These are phyloP conservation scores for Drosophila truncata DNA, from an alignment of 1,140 invertebrate species.

Conservation along the genomic window DNA sequence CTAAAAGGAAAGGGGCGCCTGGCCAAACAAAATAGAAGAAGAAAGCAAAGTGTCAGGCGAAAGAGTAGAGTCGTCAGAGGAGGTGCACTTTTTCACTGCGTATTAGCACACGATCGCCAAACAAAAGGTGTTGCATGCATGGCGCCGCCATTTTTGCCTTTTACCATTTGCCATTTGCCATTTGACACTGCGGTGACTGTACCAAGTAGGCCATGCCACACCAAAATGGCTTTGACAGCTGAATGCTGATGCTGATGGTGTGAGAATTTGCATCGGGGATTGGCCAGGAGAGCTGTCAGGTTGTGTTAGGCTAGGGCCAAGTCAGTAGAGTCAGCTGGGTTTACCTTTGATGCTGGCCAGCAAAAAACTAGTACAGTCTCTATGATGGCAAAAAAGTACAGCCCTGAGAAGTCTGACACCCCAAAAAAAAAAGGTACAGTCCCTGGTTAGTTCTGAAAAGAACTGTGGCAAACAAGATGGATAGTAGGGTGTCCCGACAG, in stretches of 20 bases:
- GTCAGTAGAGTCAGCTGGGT: not conserved
- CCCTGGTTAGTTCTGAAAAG: not conserved
- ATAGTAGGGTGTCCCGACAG: too few species aligned
- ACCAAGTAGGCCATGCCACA: constrained; percentile 14
- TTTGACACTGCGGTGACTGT: constrained; percentile 33
- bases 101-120: constrained; percentile 63
- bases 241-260: constrained; percentile 40
- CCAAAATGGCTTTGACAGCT: constrained; percentile 47
- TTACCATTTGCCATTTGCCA: constrained; percentile 31
- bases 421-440: not conserved
- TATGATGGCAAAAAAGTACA: not conserved
- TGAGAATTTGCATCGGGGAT: constrained; percentile 27
- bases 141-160: too few species aligned
- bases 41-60: constrained; percentile 41
- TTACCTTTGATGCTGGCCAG: constrained; percentile 7
- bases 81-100: constrained; percentile 21
- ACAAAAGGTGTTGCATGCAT: constrained; percentile 60
- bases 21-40: constrained; percentile 35
- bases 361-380: constrained; percentile 5
- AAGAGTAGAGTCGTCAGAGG: constrained; percentile 21
- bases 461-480: not conserved
- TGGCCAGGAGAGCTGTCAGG: constrained; percentile 22
- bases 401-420: not conserved
- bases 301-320: constrained; percentile 14
- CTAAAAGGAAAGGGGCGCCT: constrained; percentile 8